phyloP scores from a whole-genome alignment of 2,888 invertebrate species.

The Clistopyga incitator region DNA sequence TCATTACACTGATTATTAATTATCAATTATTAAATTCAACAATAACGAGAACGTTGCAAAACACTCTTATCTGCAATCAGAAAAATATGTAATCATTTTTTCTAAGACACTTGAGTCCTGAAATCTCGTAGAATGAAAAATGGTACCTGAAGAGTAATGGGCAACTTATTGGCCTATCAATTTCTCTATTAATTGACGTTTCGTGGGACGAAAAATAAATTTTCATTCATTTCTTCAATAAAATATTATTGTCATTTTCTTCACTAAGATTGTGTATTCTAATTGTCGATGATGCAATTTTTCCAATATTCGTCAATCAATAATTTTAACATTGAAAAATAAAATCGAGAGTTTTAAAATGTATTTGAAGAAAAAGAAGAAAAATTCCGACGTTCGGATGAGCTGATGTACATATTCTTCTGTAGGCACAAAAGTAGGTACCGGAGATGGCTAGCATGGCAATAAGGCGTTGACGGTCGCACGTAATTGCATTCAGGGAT shows the following conservation, averaged over 20 bases:
- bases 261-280: background rate
- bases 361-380: too few species aligned
- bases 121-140: too few species aligned
- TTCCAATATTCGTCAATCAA: too few species aligned
- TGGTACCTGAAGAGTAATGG: too few species aligned
- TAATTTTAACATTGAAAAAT: background rate
- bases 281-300: too few species aligned
- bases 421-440: background rate
- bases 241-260: background rate
- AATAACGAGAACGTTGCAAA: too few species aligned
- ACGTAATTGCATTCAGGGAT: conserved; percentile 66
- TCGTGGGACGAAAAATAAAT: too few species aligned
- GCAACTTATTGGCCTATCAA: background rate
- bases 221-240: background rate
- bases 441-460: conserved; percentile 56
- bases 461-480: conserved; percentile 60
- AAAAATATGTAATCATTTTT: too few species aligned
- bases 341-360: background rate
- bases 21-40: too few species aligned
- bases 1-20: too few species aligned
- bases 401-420: conserved; percentile 30
- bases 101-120: too few species aligned
- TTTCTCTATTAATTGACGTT: background rate
- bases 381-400: conserved; percentile 48
- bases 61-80: too few species aligned